Evolutionary conservation across 2,113 vertebrate species (phyloP), one percentile per base, ranked within the genome.

Genomic region (Perca fluviatilis): DNA sequence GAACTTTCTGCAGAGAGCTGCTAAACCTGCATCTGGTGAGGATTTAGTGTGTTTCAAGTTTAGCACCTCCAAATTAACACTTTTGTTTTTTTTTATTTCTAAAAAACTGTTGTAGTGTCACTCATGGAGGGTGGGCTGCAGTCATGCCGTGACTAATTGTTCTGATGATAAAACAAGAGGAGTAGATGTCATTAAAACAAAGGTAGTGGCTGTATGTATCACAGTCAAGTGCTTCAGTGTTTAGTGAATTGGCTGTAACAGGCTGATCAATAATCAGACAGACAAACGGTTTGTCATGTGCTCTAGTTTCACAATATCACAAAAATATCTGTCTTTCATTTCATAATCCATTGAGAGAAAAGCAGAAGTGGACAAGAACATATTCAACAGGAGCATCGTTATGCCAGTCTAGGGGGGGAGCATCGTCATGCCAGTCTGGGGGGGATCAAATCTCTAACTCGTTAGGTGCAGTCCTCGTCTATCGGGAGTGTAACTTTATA

Each of bases 1-100:
- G 95, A 98, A 97, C 91, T 99, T 98, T 71, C 94, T 98, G 61
- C 98, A 97, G 91, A 95, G 98, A 92, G 97, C 97, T 8, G 97
- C 96, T 0, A 98, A 97, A 87, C 92, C 94, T 69, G 77, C 83
- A 47, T 93, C 94, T 87, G 97, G 97, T 97, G 85, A 92, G 84
- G 1, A 6, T 53, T 67, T 53, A 6, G 6, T 50, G 0, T 33
- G 4, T 15, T 83, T 46, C 18, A 46, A 49, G 25, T 46, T 74
- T 3, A 43, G 10, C 11, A 1, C 19, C 19, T 57, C 6, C 0
- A 25, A 57, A 30, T 5, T 6, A 56, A 23, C 53, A 56, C 51
- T 9, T 62, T 4, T 57, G 43, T 43, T 12, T 9, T 62, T 4
- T 57, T 56, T 43, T 12, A 57, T 5, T 12, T 27, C 6, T 23